phyloP scores from a whole-genome alignment of 2,113 vertebrate species.

The Odocoileus hemionus region DNA sequence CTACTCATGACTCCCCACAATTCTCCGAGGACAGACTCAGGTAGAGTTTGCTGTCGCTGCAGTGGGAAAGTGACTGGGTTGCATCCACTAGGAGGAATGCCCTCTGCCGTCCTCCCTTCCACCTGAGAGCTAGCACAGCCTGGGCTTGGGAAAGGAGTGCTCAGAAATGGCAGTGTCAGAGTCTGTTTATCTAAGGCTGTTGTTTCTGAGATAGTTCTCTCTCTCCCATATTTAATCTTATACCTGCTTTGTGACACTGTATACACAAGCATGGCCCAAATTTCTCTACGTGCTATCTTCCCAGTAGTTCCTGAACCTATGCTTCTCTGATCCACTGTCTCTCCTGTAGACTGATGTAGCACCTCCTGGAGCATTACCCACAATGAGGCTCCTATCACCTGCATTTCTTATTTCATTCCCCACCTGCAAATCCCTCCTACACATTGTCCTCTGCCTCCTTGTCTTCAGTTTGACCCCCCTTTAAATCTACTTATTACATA shows the following conservation, averaged over 20 bases:
- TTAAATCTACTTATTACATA: not conserved
- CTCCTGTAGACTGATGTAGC: not conserved
- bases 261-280: not conserved
- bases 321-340: not conserved
- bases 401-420: not conserved
- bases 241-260: not conserved
- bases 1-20: not conserved
- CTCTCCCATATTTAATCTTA: not conserved
- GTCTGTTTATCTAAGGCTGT: not conserved
- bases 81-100: not conserved
- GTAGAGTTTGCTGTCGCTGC: not conserved
- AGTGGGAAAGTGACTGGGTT: not conserved
- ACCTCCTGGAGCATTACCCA: not conserved
- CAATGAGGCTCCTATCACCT: not conserved
- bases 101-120: not conserved
- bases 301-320: not conserved
- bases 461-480: not conserved
- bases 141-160: not conserved
- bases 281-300: not conserved
- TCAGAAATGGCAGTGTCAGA: not conserved
- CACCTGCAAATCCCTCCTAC: not conserved
- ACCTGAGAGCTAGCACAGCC: not conserved
- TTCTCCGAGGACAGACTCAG: not conserved
- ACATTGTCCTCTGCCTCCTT: not conserved
- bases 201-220: not conserved